Evolutionary conservation across 2,888 invertebrate species (phyloP).

Genomic region (Sarcophaga subvicina): DNA sequence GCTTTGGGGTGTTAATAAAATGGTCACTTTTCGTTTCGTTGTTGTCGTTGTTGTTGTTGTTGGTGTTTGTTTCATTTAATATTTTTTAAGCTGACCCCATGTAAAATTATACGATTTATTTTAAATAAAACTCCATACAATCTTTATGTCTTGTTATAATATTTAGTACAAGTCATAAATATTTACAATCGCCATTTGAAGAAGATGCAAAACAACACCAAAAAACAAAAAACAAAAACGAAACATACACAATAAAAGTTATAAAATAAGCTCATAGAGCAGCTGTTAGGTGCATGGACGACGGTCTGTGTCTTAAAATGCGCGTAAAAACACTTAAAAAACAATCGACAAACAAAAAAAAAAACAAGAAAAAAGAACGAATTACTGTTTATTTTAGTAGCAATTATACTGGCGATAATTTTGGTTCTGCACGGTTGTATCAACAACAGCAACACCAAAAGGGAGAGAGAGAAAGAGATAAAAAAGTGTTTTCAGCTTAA

Average conservation of each 20-base stretch:
- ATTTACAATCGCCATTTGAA: conserved; percentile 1
- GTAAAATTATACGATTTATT: background rate
- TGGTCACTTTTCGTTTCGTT: conserved; percentile 11
- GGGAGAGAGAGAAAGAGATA: no score
- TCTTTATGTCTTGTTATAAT: conserved; percentile 12
- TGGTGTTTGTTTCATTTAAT: no score
- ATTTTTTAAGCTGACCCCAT: background rate
- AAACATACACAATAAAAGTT: conserved; percentile 9
- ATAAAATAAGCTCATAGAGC: background rate
- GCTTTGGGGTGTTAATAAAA: background rate
- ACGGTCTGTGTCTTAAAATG: no score
- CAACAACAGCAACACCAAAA: no score
- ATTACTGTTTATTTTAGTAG: background rate
- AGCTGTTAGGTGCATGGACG: no score
- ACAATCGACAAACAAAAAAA: no score
- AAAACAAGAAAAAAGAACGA: no score
- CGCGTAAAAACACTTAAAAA: no score
- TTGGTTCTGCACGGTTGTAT: background rate
- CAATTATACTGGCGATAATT: background rate
- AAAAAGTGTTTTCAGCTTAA: background rate
- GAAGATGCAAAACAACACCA: background rate
- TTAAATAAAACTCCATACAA: background rate
- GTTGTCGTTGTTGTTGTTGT: background rate
- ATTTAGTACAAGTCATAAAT: conserved; percentile 29
- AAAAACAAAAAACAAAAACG: conserved; percentile 5